Evolutionary conservation across 2,888 invertebrate species (phyloP).

Genomic region (Lasius fuliginosus): DNA sequence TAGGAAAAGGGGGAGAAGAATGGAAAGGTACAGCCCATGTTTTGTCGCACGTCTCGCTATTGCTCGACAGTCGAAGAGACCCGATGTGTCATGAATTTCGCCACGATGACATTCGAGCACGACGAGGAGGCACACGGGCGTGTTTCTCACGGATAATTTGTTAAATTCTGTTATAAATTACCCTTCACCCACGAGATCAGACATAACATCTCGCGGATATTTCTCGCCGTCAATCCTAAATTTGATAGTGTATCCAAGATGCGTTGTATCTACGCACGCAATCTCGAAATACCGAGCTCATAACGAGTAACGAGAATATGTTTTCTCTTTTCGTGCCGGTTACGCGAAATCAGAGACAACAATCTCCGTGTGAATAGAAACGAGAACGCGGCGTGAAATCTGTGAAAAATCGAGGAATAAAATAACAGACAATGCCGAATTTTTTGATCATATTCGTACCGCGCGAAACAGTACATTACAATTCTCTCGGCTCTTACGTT

Average conservation of each 20-base stretch:
- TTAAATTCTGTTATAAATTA: conserved; percentile 43
- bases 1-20: conserved; percentile 19
- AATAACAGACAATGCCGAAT: not conserved
- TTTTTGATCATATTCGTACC: too few relatives aligned
- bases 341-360: not conserved
- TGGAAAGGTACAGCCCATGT: conserved; percentile 19
- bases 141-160: conserved; percentile 39
- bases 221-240: conserved; percentile 5
- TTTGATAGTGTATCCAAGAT: not conserved
- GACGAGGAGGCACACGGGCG: not conserved
- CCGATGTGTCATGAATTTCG: conserved; percentile 39
- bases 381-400: too few relatives aligned
- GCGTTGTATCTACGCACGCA: not conserved
- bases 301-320: not conserved
- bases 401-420: conserved; percentile 64
- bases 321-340: not conserved
- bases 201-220: not conserved
- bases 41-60: conserved; percentile 3
- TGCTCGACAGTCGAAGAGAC: conserved; percentile 25
- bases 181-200: conserved; percentile 12
- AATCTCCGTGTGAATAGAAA: not conserved
- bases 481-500: too few relatives aligned
- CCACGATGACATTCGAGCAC: conserved; percentile 24
- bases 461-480: too few relatives aligned
- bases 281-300: not conserved